Evolutionary conservation across 2,113 vertebrate species (phyloP), one percentile per base, ranked within the genome.

Genomic region (Spilogale gracilis): DNA sequence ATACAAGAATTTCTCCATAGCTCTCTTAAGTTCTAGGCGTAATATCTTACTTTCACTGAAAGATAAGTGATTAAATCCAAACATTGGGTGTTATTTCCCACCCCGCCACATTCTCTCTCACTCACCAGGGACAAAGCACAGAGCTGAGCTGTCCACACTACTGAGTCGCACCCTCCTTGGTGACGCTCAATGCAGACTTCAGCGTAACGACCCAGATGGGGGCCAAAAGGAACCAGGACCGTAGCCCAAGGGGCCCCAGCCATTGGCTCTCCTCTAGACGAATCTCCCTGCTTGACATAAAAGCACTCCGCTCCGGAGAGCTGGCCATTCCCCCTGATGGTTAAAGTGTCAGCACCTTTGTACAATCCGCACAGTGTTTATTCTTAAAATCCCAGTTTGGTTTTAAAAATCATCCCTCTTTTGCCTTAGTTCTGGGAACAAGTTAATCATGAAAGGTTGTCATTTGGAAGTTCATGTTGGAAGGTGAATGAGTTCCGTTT

Each of bases 51-150:
- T 91, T 91, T 54, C 63, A 91, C 30, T 63, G 71, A 9, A 71
- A 94, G 87, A 86, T 82, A 85, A 86, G 80, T 79, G 43, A 58
- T 6, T 65, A 45, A 86, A 82, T 82, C 43, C 38, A 90, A 87
- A 58, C 56, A 81, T 3, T n/a, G 30, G 20, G 9, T 5, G 23
- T 14, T 71, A 63, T 38, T 48, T 45, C 30, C 30, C 50, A 1
- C 1, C 6, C 25, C 1, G 3, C 45, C 7, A 58, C 12, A 14
- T 6, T n/a, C 6, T 30, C 27, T 32, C 30, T 71, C 69, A 17
- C 38, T 90, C 60, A 17, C 54, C 32, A 20, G 52, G 43, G 18
- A 50, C 30, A 85, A 58, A 60, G 20, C 81, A n/a, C 6, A 23
- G 69, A 85, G 13, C n/a, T 45, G 71, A 80, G 27, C 69, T 52